Evolutionary conservation across 2,797 vertebrate species (phyloP).

Genomic region (Tarsius wallacei): DNA sequence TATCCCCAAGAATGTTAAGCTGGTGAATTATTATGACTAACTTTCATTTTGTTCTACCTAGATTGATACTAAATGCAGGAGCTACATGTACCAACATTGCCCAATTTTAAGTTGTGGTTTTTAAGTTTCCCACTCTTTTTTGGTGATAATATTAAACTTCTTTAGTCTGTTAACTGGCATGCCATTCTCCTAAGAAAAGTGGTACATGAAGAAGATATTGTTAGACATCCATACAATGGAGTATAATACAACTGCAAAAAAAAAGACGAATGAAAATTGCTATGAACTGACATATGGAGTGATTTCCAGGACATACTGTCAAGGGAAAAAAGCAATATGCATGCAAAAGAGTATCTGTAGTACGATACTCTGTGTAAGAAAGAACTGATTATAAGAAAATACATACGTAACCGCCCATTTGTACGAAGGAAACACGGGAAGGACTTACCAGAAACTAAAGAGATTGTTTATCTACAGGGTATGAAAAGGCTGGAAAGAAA

Average conservation of each 20-base stretch:
- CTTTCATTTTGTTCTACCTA: background rate
- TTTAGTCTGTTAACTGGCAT: background rate
- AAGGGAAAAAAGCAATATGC: background rate
- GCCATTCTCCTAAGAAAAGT: constrained; percentile 22
- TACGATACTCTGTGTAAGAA: background rate
- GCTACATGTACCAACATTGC: background rate
- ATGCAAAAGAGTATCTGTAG: background rate
- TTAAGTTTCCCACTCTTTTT: background rate
- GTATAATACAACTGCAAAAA: background rate
- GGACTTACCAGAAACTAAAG: constrained; percentile 4
- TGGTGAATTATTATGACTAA: background rate
- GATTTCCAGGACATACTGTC: background rate
- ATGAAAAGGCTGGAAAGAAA: background rate
- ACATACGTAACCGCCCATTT: background rate
- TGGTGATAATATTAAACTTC: background rate
- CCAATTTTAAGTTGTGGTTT: background rate
- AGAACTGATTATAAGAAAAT: background rate
- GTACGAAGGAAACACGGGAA: constrained; percentile 10
- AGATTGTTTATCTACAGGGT: background rate
- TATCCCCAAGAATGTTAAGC: background rate
- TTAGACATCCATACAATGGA: background rate
- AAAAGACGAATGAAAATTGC: background rate
- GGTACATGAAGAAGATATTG: background rate
- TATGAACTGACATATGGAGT: background rate
- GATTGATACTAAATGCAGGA: background rate